Conservation (phyloP, 2,888 invertebrate species). For the Drosophila prolongata region DNA sequence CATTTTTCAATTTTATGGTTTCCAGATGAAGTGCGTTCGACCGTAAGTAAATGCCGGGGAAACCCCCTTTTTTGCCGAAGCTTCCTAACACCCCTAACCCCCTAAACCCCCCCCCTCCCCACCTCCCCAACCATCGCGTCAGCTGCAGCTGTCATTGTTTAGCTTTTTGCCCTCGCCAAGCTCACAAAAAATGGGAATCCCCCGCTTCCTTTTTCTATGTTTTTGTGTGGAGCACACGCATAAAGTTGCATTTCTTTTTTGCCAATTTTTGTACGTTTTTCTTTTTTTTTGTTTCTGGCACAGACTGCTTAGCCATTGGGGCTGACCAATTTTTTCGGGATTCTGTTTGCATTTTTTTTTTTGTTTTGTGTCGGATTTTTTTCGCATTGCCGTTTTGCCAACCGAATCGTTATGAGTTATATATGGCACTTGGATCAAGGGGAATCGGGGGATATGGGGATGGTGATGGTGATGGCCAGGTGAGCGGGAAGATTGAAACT, state of each 20-base stretch:
- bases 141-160: slow-evolving; percentile 75
- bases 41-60: slow-evolving; percentile 76
- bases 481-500: slow-evolving; percentile 42
- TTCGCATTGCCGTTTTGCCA: slow-evolving; percentile 4
- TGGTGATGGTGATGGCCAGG: slow-evolving; percentile 12
- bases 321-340: slow-evolving; percentile 39
- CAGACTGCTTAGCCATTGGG: slow-evolving; percentile 65
- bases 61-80: slow-evolving; percentile 20
- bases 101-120: neutral
- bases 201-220: slow-evolving; percentile 18
- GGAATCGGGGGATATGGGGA: neutral
- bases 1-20: slow-evolving; percentile 83
- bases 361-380: neutral
- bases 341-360: slow-evolving; percentile 13
- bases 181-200: slow-evolving; percentile 19
- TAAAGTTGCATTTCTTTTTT: slow-evolving; percentile 65
- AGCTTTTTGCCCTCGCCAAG: slow-evolving; percentile 59
- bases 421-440: slow-evolving; percentile 29
- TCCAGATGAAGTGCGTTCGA: slow-evolving; percentile 82
- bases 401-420: slow-evolving; percentile 49
- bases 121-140: slow-evolving; percentile 43
- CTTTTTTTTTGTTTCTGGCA: slow-evolving; percentile 8
- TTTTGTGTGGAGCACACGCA: slow-evolving; percentile 45
- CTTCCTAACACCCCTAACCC: neutral
- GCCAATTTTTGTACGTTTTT: slow-evolving; percentile 20